Conservation (phyloP, 2,797 vertebrate genomes). For the Nannoperca australis region DNA sequence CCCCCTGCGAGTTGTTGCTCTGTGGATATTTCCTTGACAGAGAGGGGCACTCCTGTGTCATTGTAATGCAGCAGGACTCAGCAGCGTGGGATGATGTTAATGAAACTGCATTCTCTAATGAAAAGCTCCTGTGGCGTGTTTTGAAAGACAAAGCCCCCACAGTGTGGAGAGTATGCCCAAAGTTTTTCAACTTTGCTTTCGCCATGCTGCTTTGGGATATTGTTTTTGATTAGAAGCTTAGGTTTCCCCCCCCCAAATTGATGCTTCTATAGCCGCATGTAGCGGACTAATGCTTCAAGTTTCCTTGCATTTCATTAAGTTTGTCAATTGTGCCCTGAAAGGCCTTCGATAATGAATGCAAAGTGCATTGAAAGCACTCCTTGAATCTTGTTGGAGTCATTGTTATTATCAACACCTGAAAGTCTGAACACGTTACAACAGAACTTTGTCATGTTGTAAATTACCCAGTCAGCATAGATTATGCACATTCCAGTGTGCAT, state of each 20-base stretch:
- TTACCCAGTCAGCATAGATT: slow-evolving; percentile 22
- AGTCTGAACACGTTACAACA: slow-evolving; percentile 6
- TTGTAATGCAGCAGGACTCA: slow-evolving; percentile 82
- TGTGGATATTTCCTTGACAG: slow-evolving; percentile 79
- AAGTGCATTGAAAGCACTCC: slow-evolving; percentile 4
- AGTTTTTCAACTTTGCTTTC: slow-evolving; percentile 68
- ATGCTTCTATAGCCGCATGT: slow-evolving; percentile 56
- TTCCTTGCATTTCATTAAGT: slow-evolving; percentile 70
- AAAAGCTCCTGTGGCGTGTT: slow-evolving; percentile 82
- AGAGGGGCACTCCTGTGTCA: slow-evolving; percentile 82
- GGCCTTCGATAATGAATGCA: slow-evolving; percentile 60
- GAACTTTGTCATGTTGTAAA: slow-evolving; percentile 39
- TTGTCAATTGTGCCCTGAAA: slow-evolving; percentile 62
- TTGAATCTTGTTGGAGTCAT: slow-evolving; percentile 33
- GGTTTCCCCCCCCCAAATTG: slow-evolving; percentile 22
- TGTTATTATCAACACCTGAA: slow-evolving; percentile 36
- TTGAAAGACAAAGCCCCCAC: slow-evolving; percentile 82
- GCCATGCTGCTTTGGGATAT: slow-evolving; percentile 70
- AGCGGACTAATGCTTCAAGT: slow-evolving; percentile 47
- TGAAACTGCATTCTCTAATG: slow-evolving; percentile 86
- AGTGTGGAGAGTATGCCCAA: slow-evolving; percentile 58
- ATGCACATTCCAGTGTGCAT: slow-evolving; percentile 41
- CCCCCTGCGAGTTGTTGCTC: slow-evolving; percentile 75
- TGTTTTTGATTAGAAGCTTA: slow-evolving; percentile 61
- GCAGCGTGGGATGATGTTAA: slow-evolving; percentile 84